Conservation (phyloP, 2,797 vertebrate species). For the Sternarchorhynchus goeldii region DNA sequence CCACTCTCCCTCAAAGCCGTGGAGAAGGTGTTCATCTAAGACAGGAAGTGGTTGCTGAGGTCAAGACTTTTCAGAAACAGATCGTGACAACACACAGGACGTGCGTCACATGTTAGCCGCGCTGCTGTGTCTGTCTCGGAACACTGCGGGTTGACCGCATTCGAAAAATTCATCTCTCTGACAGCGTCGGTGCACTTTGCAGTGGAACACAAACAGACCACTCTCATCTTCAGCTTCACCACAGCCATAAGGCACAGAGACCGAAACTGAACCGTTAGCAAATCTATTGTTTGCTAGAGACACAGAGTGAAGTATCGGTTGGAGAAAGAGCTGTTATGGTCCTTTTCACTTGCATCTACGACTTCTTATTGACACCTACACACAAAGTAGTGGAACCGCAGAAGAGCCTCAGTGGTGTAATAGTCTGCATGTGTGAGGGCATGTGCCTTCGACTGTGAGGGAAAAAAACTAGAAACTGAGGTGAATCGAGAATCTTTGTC, state of each 20-base stretch:
- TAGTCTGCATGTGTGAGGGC: too few species aligned
- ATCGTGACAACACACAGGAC: constrained; percentile 69
- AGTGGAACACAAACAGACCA: constrained; percentile 57
- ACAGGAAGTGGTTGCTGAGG: constrained; percentile 77
- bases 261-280: constrained; percentile 48
- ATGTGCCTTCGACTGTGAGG: too few species aligned
- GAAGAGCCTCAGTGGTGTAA: too few species aligned
- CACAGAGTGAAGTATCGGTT: constrained; percentile 34
- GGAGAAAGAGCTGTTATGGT: constrained; percentile 31
- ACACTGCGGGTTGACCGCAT: constrained; percentile 55
- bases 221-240: constrained; percentile 39
- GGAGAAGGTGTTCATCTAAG: constrained; percentile 63
- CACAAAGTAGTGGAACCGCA: not conserved
- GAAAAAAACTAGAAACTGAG: not conserved
- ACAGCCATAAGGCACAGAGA: constrained; percentile 40
- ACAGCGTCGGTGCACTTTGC: constrained; percentile 43
- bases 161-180: constrained; percentile 44
- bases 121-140: constrained; percentile 48
- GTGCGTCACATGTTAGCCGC: constrained; percentile 71
- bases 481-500: too few species aligned
- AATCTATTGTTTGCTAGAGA: constrained; percentile 37
- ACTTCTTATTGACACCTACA: constrained; percentile 26
- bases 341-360: constrained; percentile 22
- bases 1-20: constrained; percentile 72
- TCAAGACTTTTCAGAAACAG: constrained; percentile 70